phyloP scores from a whole-genome alignment of 2,113 vertebrate species.

The Naja naja region DNA sequence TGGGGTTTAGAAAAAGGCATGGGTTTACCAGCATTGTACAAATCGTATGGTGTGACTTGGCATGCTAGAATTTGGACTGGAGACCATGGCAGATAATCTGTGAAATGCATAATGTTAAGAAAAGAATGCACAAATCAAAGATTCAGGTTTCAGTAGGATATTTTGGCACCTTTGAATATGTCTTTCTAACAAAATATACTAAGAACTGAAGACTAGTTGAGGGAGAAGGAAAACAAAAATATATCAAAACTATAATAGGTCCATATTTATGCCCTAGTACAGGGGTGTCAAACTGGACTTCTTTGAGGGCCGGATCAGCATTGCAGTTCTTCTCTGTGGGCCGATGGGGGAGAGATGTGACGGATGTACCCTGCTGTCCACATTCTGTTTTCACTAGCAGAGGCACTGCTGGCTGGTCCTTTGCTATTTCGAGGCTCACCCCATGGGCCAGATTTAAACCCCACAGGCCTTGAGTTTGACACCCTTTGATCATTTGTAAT shows the following conservation, averaged over 20 bases:
- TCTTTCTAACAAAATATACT: not conserved
- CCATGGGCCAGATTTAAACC: no score
- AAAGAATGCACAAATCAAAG: not conserved
- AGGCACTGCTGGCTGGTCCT: no score
- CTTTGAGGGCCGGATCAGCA: no score
- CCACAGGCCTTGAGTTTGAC: no score
- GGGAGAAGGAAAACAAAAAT: not conserved
- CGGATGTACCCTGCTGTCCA: no score
- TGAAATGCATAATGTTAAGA: not conserved
- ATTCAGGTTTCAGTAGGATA: not conserved
- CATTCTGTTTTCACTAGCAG: no score
- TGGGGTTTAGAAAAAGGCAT: not conserved
- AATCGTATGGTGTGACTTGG: not conserved
- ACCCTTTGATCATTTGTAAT: slow-evolving; percentile 28
- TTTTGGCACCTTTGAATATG: not conserved
- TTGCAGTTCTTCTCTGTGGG: no score
- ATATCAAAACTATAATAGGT: not conserved
- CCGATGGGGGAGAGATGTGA: no score
- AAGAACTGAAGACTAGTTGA: not conserved
- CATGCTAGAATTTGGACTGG: not conserved
- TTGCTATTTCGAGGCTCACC: no score
- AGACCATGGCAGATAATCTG: not conserved
- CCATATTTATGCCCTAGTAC: not conserved
- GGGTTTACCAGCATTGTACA: not conserved
- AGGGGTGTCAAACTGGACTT: no score